phyloP scores from a whole-genome alignment of 53 echinoderm and acorn worm species.

The Patiria pectinifera region DNA sequence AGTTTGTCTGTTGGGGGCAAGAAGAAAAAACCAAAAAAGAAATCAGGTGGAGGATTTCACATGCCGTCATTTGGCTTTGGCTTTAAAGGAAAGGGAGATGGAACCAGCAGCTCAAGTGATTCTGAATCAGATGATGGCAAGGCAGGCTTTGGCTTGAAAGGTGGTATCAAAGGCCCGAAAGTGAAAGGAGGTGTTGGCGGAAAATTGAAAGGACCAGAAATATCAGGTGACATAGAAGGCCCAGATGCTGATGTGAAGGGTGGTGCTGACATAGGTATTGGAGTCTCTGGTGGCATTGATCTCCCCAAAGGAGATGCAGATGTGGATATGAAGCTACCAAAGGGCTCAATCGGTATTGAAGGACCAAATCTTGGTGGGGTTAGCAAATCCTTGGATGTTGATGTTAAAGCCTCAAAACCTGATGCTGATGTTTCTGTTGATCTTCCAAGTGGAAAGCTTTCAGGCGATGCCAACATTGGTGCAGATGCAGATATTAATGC shows the following conservation, averaged over 20 bases:
- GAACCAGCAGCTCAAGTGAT: constrained; percentile 49
- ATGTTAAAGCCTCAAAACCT: constrained; percentile 45
- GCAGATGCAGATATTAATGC: constrained; percentile 4
- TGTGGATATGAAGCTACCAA: constrained; percentile 16
- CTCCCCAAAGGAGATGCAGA: constrained; percentile 13
- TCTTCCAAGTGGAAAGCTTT: constrained; percentile 61
- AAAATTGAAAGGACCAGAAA: constrained; percentile 18
- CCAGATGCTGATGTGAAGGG: constrained; percentile 57
- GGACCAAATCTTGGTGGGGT: constrained; percentile 53
- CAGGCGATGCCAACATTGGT: constrained; percentile 6
- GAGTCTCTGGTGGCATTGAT: constrained; percentile 57
- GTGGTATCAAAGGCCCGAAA: constrained; percentile 55
- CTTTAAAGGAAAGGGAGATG: constrained; percentile 60
- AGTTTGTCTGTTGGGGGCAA: constrained; percentile 49
- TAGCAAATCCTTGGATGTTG: constrained; percentile 60
- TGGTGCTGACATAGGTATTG: constrained; percentile 47
- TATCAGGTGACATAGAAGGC: constrained; percentile 37
- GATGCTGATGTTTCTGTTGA: constrained; percentile 41
- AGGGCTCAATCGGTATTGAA: constrained; percentile 27
- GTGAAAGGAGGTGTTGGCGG: constrained; percentile 55
- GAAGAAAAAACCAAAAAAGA: constrained; percentile 63
- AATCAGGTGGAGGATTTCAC: constrained; percentile 66
- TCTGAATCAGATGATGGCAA: constrained; percentile 67
- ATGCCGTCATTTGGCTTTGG: constrained; percentile 65
- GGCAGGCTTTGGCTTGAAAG: constrained; percentile 42